Conservation (phyloP, 2,113 vertebrate genomes). For the Aythya baeri region DNA sequence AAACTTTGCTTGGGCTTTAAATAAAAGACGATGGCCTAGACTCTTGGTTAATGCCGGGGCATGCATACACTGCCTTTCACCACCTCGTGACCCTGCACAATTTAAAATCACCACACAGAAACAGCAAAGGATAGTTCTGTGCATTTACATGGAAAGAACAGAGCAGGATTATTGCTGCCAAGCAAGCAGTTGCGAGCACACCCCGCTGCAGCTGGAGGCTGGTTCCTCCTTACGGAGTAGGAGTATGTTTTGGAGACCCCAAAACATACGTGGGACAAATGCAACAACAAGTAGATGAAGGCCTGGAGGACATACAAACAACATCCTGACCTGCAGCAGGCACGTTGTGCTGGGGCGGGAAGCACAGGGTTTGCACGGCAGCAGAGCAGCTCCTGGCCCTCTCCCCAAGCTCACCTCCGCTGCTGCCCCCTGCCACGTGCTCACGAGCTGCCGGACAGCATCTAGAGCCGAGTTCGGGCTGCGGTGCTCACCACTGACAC, state of each 20-base stretch:
- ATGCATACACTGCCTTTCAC: neutral
- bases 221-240: neutral
- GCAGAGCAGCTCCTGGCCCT: neutral
- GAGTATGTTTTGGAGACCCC: too few relatives aligned
- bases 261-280: neutral
- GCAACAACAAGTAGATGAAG: neutral
- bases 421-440: neutral
- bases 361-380: neutral
- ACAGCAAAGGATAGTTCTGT: neutral
- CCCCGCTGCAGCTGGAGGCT: neutral
- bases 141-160: neutral
- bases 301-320: neutral
- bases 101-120: neutral
- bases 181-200: fast-evolving
- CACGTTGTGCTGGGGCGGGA: neutral
- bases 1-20: neutral
- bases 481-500: neutral
- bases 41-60: neutral
- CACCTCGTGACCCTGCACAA: neutral
- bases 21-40: neutral
- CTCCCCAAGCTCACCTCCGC: neutral
- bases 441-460: neutral
- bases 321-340: neutral
- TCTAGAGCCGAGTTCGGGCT: neutral
- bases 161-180: neutral